Conservation (phyloP, 2,797 vertebrate species). For the Spheniscus humboldti region DNA sequence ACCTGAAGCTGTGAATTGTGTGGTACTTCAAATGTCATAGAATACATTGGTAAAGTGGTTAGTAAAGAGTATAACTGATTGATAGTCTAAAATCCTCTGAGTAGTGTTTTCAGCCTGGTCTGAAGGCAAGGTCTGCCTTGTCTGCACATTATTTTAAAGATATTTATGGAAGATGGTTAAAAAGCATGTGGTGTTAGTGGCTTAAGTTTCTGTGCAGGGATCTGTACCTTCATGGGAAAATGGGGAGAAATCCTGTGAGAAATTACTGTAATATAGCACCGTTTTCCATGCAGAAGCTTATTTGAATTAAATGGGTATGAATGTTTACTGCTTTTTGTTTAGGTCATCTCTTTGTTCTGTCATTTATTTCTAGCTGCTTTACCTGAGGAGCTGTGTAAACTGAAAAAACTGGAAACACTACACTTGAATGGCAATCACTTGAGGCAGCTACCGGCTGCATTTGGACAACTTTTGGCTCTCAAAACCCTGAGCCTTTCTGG, state of each 20-base stretch:
- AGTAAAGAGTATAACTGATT: not conserved
- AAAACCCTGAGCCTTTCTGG: constrained; percentile 88
- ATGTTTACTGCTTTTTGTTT: not conserved
- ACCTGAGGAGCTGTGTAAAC: constrained; percentile 86
- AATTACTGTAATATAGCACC: not conserved
- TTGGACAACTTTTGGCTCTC: constrained; percentile 87
- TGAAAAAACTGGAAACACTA: constrained; percentile 93
- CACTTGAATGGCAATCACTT: constrained; percentile 87
- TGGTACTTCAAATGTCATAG: not conserved
- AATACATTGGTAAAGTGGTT: not conserved
- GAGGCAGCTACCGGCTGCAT: constrained; percentile 76
- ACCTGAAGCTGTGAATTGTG: not conserved
- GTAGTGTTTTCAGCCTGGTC: not conserved
- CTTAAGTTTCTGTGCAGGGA: not conserved
- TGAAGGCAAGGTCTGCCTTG: not conserved
- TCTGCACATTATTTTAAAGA: not conserved
- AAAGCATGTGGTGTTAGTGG: not conserved
- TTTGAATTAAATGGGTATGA: not conserved
- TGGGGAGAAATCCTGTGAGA: not conserved
- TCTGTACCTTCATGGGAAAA: not conserved
- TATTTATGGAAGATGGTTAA: not conserved
- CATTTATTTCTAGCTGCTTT: constrained; percentile 77
- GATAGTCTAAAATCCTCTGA: not conserved
- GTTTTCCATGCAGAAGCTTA: not conserved
- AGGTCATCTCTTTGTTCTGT: constrained; percentile 56